Percentiles rank a stretch among this genome's conserved stretches.
These are phyloP conservation scores for Akabosia matsudoensis DNA, from an alignment of 1,140 invertebrate species.

Conservation along the genomic window DNA sequence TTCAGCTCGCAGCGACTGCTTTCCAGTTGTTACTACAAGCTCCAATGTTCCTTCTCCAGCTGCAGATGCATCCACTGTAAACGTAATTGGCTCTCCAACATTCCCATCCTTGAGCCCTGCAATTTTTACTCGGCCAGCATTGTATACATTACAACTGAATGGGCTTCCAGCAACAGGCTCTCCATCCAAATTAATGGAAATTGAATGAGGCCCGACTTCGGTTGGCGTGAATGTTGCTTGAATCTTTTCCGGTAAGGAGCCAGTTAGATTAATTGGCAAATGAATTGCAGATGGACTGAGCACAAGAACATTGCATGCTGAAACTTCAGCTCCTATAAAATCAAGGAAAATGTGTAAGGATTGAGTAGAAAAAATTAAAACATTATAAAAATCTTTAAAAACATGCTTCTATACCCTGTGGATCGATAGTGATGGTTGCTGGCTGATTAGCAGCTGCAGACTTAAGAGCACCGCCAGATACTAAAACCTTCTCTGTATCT, in stretches of 20 bases:
- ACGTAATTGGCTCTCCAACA: constrained; percentile 79
- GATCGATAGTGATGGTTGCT: constrained; percentile 62
- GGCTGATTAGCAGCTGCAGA: constrained; percentile 60
- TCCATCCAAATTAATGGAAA: constrained; percentile 74
- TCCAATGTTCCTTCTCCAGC: constrained; percentile 94
- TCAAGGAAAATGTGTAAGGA: background rate
- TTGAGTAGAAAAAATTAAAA: background rate
- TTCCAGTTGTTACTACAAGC: constrained; percentile 85
- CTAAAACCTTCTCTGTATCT: constrained; percentile 59
- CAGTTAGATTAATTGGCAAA: constrained; percentile 63
- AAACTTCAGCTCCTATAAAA: constrained; percentile 48
- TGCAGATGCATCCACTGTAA: constrained; percentile 90
- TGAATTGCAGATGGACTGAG: constrained; percentile 73
- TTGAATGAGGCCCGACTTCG: constrained; percentile 80
- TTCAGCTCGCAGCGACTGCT: constrained; percentile 61
- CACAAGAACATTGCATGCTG: constrained; percentile 64
- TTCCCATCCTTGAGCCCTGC: constrained; percentile 60
- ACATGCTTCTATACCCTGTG: constrained; percentile 51
- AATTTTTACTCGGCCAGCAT: constrained; percentile 79
- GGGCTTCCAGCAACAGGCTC: constrained; percentile 84
- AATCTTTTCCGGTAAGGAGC: constrained; percentile 59
- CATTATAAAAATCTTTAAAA: background rate
- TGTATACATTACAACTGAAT: constrained; percentile 88
- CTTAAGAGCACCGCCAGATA: constrained; percentile 61
- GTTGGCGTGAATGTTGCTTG: constrained; percentile 74